Evolutionary conservation across 2,113 vertebrate species (phyloP).

Genomic region (Sterna hirundo): DNA sequence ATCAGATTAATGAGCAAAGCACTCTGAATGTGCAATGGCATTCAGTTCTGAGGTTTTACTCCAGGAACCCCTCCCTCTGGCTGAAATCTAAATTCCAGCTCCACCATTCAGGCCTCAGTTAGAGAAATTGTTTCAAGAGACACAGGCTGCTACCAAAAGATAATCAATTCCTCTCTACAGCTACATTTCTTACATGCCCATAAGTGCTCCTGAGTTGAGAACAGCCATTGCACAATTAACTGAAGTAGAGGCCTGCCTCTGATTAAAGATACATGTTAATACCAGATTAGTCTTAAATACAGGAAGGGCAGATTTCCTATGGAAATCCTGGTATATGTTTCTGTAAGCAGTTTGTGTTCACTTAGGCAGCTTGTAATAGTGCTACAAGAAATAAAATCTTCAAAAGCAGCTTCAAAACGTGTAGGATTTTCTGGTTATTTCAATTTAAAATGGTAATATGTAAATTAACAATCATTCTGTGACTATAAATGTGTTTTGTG

Average conservation of each 20-base stretch:
- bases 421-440: neutral
- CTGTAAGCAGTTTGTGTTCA: neutral
- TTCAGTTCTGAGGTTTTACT: neutral
- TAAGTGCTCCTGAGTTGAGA: neutral
- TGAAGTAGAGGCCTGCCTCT: neutral
- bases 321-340: neutral
- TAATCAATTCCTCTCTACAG: neutral
- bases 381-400: neutral
- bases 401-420: neutral
- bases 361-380: neutral
- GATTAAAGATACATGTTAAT: neutral
- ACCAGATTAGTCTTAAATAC: conserved; percentile 16
- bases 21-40: neutral
- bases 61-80: neutral
- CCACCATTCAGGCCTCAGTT: neutral
- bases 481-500: neutral
- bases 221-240: neutral
- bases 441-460: neutral
- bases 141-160: neutral
- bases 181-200: neutral
- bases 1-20: neutral
- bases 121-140: neutral
- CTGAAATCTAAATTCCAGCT: neutral
- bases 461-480: neutral
- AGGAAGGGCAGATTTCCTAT: neutral